These are phyloP conservation scores for Actenoides hombroni DNA, from an alignment of 2,113 vertebrate species.

Conservation along the genomic window DNA sequence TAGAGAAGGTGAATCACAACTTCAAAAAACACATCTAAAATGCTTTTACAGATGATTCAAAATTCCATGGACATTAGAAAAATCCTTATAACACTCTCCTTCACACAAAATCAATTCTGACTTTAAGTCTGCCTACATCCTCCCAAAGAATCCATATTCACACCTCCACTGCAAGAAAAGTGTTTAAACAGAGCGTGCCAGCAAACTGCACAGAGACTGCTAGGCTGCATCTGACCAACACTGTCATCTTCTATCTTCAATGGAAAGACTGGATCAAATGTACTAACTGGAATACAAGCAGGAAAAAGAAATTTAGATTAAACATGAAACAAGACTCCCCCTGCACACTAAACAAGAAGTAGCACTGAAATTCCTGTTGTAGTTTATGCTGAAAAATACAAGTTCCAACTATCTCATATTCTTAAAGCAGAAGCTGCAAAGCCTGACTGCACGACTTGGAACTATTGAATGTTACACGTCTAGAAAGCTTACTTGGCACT, in stretches of 20 bases:
- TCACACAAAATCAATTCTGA: neutral
- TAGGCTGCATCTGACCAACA: neutral
- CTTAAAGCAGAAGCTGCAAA: neutral
- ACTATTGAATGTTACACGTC: neutral
- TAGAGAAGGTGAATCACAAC: neutral
- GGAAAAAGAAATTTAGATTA: neutral
- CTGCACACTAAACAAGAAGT: neutral
- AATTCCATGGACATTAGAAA: neutral
- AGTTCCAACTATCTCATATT: neutral
- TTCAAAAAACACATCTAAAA: neutral
- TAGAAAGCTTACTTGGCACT: neutral
- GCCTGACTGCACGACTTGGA: neutral
- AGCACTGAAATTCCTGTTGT: neutral
- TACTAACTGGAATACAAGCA: neutral
- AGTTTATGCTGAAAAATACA: neutral
- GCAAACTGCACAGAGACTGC: neutral
- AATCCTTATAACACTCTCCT: neutral
- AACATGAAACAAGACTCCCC: neutral
- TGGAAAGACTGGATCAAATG: neutral
- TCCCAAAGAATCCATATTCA: neutral
- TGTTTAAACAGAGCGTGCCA: neutral
- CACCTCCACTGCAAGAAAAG: neutral
- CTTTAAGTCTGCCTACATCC: neutral
- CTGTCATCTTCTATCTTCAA: neutral
- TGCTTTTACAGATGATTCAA: neutral